Base-by-base conservation (phyloP, 2,113 vertebrate species). In the Sander lucioperca region DNA sequence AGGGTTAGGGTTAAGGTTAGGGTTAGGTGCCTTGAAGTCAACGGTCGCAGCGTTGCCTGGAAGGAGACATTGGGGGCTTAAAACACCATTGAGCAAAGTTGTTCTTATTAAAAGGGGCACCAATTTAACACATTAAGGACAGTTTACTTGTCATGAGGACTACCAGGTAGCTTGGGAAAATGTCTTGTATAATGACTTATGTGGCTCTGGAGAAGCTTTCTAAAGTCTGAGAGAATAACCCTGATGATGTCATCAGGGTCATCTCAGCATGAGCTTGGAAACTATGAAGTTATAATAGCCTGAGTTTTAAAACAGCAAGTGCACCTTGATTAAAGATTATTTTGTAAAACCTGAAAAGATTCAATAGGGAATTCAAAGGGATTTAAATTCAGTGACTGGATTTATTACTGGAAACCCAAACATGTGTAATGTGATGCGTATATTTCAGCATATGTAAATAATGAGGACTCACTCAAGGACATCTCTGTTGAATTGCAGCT, bases 401-500 rank as follows among this genome's bases (percentile, higher is more conserved):
- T 21, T 61, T 10, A 11, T 66, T 6, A 15, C n/a, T 53, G 30
- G 25, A 65, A 77, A 19, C 19, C 54, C 12, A 27, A 61, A 5
- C 51, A 27, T 5, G 57, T 43, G 19, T 23, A 18, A 12, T 47
- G 19, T 39, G 21, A 14, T 36, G 13, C 0, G 14, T 18, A 10
- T 11, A 56, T 68, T 7, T 47, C 2, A 1, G 4, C n/a, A 50
- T 36, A 13, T 36, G 30, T 30, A 50, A 47, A 74, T 25, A 36
- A 62, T 9, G 6, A 57, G n/a, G 10, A 94, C 95, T 95, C 75
- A 96, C 95, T 96, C 95, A 1, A 96, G 88, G 27, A 96, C 90
- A 25, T 96, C 95, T 88, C 95, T 92, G 92, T 96, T 96, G 88
- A 96, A 96, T 48, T 95, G 95, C 83, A 95, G 92, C 90, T 96